phyloP scores from a whole-genome alignment of 2,113 vertebrate species.

The Myotis brandtii region DNA sequence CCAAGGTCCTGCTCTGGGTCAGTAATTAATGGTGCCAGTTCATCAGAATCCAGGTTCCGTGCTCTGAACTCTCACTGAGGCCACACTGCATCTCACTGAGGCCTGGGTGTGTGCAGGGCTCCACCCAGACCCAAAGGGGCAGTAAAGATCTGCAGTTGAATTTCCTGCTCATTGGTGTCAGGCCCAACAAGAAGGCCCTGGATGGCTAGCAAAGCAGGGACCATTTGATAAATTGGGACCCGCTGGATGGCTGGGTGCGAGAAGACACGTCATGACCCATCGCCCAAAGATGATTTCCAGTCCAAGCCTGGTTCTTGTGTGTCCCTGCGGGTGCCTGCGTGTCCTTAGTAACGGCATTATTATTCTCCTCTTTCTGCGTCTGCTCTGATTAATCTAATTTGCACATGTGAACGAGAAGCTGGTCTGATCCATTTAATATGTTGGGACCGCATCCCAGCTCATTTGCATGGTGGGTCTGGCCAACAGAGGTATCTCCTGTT shows the following conservation, averaged over 20 bases:
- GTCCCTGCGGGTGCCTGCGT: neutral
- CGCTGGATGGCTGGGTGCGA: neutral
- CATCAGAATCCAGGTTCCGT: neutral
- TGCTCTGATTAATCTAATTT: constrained; percentile 85
- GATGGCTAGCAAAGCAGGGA: neutral
- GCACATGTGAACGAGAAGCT: constrained; percentile 84
- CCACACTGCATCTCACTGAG: neutral
- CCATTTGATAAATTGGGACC: neutral
- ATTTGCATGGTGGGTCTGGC: constrained; percentile 81
- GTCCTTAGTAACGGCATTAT: constrained; percentile 74
- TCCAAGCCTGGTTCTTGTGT: neutral
- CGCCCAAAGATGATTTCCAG: neutral
- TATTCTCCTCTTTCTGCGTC: constrained; percentile 72
- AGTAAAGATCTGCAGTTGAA: neutral
- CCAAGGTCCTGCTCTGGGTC: neutral
- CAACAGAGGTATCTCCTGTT: constrained; percentile 78
- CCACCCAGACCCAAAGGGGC: neutral
- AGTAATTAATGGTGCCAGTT: neutral
- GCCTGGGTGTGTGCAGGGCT: neutral
- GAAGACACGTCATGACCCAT: neutral
- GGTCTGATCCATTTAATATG: constrained; percentile 81
- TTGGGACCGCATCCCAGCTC: constrained; percentile 72
- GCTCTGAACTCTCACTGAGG: neutral
- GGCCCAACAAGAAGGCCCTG: neutral
- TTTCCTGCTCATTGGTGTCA: neutral